These are phyloP conservation scores for Spizella passerina DNA, from an alignment of 2,797 vertebrate genomes.

Conservation along the genomic window DNA sequence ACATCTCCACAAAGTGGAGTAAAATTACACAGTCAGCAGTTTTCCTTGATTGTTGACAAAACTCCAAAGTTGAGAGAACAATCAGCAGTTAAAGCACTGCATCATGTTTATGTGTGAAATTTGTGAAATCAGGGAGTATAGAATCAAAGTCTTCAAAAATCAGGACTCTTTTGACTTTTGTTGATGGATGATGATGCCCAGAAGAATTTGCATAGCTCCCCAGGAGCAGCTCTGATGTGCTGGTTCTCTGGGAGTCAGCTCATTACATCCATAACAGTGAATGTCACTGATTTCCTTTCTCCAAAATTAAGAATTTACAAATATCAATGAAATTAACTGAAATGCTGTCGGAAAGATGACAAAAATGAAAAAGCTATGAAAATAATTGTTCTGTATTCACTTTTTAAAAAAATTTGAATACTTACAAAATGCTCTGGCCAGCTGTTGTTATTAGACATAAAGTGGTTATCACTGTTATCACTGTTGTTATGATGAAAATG, in stretches of 20 bases:
- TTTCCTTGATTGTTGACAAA: not conserved
- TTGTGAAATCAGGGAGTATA: not conserved
- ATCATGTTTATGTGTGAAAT: not conserved
- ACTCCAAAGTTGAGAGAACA: not conserved
- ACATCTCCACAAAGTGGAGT: not conserved
- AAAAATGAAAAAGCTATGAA: not conserved
- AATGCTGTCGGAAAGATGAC: not conserved
- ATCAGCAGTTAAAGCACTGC: not conserved
- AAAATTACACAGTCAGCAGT: not conserved
- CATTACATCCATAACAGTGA: not conserved
- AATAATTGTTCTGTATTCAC: not conserved
- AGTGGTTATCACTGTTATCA: not conserved
- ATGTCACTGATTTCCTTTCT: constrained; percentile 14
- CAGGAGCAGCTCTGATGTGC: not conserved
- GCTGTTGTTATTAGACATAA: not conserved
- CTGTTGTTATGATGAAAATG: not conserved
- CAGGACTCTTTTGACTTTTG: not conserved
- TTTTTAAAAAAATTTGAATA: not conserved
- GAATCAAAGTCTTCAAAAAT: not conserved
- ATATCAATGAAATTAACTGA: not conserved
- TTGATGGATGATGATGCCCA: not conserved
- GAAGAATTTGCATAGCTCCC: not conserved
- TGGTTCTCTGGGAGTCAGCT: not conserved
- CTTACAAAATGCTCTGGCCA: not conserved
- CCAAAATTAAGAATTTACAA: not conserved